Base-by-base conservation (phyloP, 1,140 invertebrate genomes). In the Meloidogyne hapla region DNA sequence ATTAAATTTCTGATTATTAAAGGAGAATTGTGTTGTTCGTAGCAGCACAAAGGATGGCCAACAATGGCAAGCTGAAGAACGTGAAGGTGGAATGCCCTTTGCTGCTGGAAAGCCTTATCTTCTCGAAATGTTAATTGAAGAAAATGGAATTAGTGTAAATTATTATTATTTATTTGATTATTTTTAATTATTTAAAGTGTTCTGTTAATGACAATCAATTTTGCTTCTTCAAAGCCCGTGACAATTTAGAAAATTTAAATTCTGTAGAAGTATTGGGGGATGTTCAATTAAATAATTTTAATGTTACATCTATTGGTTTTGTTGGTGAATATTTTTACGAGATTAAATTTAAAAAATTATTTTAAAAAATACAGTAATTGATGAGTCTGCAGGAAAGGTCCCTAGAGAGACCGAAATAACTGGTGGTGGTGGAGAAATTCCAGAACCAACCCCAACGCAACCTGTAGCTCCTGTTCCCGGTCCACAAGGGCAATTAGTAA, bases 11-110 rank as follows among this genome's bases (percentile, higher is more conserved):
- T 18, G 33, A 33, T 33, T 33, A 33, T 40, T 76, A 26, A 21
- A 76, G 75, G 68, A 76, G 63, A 42, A 40, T 23, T 75, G 69
- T 10, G 69, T 76, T 21, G 75, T 76, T 15, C 75, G 75, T n/a
- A 74, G 61, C 56, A 69, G 75, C 33, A 76, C 75, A 15, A 64
- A 69, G 9, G 68, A 63, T 10, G 75, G 75, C 9, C 42, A 70
- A 9, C 42, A 74, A 12, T 76, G 75, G 75, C 69, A 62, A 23
- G 23, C 28, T n/a, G 75, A 76, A 62, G 75, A 76, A 38, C 40
- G 75, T 25, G 75, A 74, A 6, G 75, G 75, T 1, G 69, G 69
- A 42, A 75, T 74, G 65, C 75, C 75, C 6, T 76, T 76, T 63
- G 38, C 45, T 69, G 1, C 25, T 23, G 75, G 67, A 0, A 67